Evolutionary conservation across 2,888 invertebrate genomes (phyloP).

Genomic region (Ichneumoninae sp.): DNA sequence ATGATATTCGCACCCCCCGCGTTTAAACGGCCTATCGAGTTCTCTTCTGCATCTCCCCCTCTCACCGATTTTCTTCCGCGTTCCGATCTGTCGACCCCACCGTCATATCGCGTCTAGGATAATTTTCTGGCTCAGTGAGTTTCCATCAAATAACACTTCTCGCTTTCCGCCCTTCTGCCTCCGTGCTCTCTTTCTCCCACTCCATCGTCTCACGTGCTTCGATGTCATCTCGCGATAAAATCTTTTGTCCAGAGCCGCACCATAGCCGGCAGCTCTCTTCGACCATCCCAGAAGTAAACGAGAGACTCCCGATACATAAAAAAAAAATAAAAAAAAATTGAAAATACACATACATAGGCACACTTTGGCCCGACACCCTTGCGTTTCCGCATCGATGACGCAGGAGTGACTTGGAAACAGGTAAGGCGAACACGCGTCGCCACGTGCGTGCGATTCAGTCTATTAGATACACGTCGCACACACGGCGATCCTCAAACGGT

Average conservation of each 20-base stretch:
- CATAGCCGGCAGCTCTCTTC: slow-evolving; percentile 12
- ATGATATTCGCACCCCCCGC: not conserved
- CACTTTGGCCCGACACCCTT: slow-evolving; percentile 39
- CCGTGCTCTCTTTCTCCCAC: slow-evolving; percentile 26
- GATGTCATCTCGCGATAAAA: slow-evolving; percentile 67
- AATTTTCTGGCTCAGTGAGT: slow-evolving; percentile 76
- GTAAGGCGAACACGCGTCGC: slow-evolving; percentile 74
- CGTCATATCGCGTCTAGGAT: slow-evolving; percentile 62
- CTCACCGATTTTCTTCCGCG: slow-evolving; percentile 10
- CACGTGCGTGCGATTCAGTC: slow-evolving; percentile 73
- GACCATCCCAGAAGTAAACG: slow-evolving; percentile 12
- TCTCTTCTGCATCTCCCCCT: slow-evolving; percentile 9
- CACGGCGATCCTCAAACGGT: slow-evolving; percentile 49
- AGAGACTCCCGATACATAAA: not conserved
- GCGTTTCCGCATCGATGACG: slow-evolving; percentile 60
- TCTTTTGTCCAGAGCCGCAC: slow-evolving; percentile 66
- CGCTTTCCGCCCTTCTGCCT: slow-evolving; percentile 44
- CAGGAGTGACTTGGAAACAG: slow-evolving; percentile 77
- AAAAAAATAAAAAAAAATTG: not conserved
- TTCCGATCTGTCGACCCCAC: slow-evolving; percentile 28
- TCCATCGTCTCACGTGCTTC: slow-evolving; percentile 36
- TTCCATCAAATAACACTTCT: slow-evolving; percentile 78
- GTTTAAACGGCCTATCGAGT: not conserved
- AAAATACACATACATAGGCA: slow-evolving; percentile 30
- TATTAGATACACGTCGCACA: slow-evolving; percentile 41